Evolutionary conservation across 2,888 invertebrate genomes (phyloP), one percentile per base, ranked within the genome.

Genomic region (Heterodera filipjevi): DNA sequence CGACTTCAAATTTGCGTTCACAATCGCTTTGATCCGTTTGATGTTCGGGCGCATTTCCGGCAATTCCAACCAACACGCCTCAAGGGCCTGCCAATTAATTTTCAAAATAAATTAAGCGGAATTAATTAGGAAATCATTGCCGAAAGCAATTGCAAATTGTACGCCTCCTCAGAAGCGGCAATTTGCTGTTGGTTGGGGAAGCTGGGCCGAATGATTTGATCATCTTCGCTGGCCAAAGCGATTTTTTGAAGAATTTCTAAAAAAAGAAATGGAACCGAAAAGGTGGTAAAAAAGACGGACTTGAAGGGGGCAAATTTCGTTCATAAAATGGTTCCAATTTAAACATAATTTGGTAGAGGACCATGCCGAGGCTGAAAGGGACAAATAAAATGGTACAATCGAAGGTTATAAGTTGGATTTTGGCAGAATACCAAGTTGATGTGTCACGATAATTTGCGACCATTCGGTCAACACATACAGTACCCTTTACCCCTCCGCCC

Each of bases 281-380:
- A 53, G 32, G 2, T 30, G n/a, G 16, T 44, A 30, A 10, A 0
- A 27, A 22, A 19, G 27, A 27, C 75, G 77, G n/a, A 87, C 87
- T 87, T 64, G 82, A 81, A 2, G 82, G 83, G 33, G 83, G 82
- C 75, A 84, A 84, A 53, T 84, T 84, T 46, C 86, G 70, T 68
- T 88, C 88, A 76, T 87, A 86, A 81, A 89, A 88, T 1, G 88
- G 88, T 79, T 87, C 87, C 32, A 89, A 83, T 53, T 87, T 81
- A 82, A 84, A 88, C 27, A 88, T 78, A 79, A 88, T 87, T 71
- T 88, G 88, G 70, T 87, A 88, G n/a, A 88, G 75, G 19, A 84
- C 84, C 87, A 87, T 87, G 78, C 87, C 87, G 35, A 73, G 73
- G 49, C 75, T 75, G 10, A 32, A 66, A 19, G 12, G 22, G 6